These are phyloP conservation scores for Ceyx cyanopectus DNA, from an alignment of 2,113 vertebrate species.

Conservation along the genomic window DNA sequence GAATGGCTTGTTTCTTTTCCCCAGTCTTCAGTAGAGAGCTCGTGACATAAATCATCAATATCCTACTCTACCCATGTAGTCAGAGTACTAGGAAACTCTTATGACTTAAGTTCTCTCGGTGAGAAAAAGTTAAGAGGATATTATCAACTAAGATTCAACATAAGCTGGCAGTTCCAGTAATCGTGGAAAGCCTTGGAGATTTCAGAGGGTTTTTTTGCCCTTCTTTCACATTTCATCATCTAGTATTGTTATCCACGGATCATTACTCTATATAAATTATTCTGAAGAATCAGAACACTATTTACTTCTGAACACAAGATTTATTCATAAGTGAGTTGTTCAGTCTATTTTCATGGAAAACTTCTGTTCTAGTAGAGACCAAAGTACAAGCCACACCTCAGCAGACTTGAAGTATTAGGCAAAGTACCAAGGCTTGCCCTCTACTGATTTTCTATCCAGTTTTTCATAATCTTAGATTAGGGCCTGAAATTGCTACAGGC, in stretches of 20 bases:
- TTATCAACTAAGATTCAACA: neutral
- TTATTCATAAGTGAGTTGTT: neutral
- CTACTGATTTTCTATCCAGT: neutral
- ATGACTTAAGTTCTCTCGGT: neutral
- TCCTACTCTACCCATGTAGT: neutral
- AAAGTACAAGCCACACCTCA: neutral
- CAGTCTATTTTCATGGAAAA: neutral
- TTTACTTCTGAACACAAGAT: neutral
- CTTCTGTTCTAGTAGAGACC: neutral
- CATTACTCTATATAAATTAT: neutral
- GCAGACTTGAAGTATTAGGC: neutral
- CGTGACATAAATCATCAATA: neutral
- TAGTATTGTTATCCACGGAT: neutral
- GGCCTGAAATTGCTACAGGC: neutral
- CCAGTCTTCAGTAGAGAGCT: neutral
- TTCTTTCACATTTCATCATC: neutral
- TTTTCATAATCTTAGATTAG: neutral
- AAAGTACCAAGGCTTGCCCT: neutral
- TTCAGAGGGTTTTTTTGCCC: neutral
- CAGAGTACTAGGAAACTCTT: neutral
- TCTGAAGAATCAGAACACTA: neutral
- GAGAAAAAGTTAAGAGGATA: neutral
- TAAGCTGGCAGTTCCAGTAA: neutral
- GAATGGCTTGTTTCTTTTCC: neutral
- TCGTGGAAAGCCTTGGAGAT: neutral